Percentiles rank a stretch among this genome's conserved stretches.
Evolutionary conservation across 2,797 vertebrate species (phyloP).

Genomic region (Lacerta viridis): DNA sequence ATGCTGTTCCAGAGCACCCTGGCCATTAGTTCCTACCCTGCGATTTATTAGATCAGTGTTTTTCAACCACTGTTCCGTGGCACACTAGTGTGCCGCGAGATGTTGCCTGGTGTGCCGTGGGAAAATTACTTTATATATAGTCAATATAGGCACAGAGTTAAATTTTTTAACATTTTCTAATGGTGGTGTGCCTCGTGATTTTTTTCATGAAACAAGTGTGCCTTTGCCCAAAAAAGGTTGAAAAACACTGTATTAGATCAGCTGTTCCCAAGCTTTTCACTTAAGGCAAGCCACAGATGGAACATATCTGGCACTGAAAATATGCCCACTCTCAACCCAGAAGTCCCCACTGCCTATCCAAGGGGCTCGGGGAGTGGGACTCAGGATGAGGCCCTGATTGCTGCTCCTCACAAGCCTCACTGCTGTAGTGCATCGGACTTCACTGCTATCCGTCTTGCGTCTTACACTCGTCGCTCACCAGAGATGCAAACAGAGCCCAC

Average conservation of each 20-base stretch:
- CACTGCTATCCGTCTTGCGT: not conserved
- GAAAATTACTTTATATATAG: too few species aligned
- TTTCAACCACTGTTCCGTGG: too few species aligned
- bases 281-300: conserved; percentile 8
- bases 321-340: not conserved
- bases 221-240: too few species aligned
- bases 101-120: too few species aligned
- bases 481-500: not conserved
- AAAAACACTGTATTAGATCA: not conserved
- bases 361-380: not conserved
- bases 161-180: too few species aligned
- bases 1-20: conserved; percentile 6
- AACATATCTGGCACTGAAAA: conserved; percentile 18
- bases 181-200: too few species aligned
- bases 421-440: not conserved
- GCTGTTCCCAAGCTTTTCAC: not conserved
- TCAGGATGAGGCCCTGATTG: not conserved
- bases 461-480: not conserved
- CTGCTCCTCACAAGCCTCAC: not conserved
- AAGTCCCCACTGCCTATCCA: not conserved
- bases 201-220: too few species aligned
- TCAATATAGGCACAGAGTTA: too few species aligned
- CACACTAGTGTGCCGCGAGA: too few species aligned
- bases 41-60: conserved; percentile 1
- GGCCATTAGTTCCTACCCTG: not conserved